These are phyloP conservation scores for Eilema griseolum DNA, from an alignment of 2,888 invertebrate genomes.

Conservation along the genomic window DNA sequence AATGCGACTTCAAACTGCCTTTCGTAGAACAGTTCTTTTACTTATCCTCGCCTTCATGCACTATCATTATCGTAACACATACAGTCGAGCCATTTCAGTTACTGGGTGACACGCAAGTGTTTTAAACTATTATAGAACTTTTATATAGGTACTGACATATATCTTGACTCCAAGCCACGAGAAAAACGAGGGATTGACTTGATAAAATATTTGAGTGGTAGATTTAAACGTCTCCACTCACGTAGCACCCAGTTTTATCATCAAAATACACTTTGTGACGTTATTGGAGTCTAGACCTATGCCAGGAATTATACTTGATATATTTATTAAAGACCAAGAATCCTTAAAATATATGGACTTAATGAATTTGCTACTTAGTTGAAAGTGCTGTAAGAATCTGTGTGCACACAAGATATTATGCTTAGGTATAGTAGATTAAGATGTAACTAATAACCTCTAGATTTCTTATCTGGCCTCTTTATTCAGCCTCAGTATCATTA, in stretches of 20 bases:
- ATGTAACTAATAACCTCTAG: background rate
- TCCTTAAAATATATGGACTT: slow-evolving; percentile 35
- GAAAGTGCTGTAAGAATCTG: slow-evolving; percentile 36
- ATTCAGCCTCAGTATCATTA: slow-evolving; percentile 3
- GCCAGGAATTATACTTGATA: slow-evolving; percentile 13
- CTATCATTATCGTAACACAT: slow-evolving; percentile 20
- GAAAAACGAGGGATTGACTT: too few relatives aligned
- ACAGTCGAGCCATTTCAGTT: slow-evolving; percentile 19
- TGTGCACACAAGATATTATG: slow-evolving; percentile 15
- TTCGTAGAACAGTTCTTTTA: background rate
- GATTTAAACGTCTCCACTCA: too few relatives aligned
- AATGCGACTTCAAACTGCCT: background rate
- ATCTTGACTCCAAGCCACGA: too few relatives aligned
- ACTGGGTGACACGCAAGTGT: background rate
- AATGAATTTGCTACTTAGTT: slow-evolving; percentile 43
- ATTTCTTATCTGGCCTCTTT: slow-evolving; percentile 7
- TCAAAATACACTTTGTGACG: too few relatives aligned
- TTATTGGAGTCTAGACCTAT: too few relatives aligned
- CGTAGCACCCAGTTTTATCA: too few relatives aligned
- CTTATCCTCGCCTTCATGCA: background rate
- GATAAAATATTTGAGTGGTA: too few relatives aligned
- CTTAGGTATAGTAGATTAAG: background rate
- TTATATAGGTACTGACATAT: too few relatives aligned
- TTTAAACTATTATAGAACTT: slow-evolving; percentile 1
- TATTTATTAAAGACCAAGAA: slow-evolving; percentile 37